Conservation (phyloP, 37 sponge, comb jelly and placozoan genomes). For the Amphimedon queenslandica region DNA sequence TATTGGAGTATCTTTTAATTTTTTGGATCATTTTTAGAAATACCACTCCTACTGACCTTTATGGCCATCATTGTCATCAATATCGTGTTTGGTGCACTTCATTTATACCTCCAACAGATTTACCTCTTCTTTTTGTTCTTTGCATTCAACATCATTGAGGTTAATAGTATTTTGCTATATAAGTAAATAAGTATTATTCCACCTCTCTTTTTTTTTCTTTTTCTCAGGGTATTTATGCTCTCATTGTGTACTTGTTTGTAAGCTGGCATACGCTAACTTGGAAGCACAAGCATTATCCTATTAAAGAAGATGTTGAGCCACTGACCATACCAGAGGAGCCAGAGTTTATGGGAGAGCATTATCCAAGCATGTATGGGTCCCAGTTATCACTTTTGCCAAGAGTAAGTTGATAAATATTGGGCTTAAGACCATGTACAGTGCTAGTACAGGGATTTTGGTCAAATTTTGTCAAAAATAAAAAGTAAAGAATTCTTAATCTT, state of each 20-base stretch:
- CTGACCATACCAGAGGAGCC: conserved; percentile 30
- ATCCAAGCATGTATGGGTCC: conserved; percentile 12
- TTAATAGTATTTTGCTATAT: conserved; percentile 11
- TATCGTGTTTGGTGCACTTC: conserved; percentile 46
- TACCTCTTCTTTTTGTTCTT: conserved; percentile 53
- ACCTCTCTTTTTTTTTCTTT: neutral
- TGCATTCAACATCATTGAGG: conserved; percentile 50
- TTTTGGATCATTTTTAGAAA: conserved; percentile 19
- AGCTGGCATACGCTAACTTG: conserved; percentile 60
- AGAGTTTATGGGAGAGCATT: conserved; percentile 35
- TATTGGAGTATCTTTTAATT: neutral
- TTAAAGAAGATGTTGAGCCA: conserved; percentile 54
- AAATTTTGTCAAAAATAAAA: too few relatives aligned
- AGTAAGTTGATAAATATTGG: neutral
- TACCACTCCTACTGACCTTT: conserved; percentile 54
- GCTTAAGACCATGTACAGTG: too few relatives aligned
- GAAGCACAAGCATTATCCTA: conserved; percentile 49
- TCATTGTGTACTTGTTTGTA: conserved; percentile 55
- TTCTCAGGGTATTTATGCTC: conserved; percentile 50
- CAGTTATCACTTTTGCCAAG: neutral
- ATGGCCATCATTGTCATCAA: conserved; percentile 43
- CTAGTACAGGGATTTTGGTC: too few relatives aligned
- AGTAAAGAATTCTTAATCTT: too few relatives aligned
- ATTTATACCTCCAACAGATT: conserved; percentile 49
- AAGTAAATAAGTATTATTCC: neutral